phyloP scores from a whole-genome alignment of 2,113 vertebrate species.

The Excalfactoria chinensis region DNA sequence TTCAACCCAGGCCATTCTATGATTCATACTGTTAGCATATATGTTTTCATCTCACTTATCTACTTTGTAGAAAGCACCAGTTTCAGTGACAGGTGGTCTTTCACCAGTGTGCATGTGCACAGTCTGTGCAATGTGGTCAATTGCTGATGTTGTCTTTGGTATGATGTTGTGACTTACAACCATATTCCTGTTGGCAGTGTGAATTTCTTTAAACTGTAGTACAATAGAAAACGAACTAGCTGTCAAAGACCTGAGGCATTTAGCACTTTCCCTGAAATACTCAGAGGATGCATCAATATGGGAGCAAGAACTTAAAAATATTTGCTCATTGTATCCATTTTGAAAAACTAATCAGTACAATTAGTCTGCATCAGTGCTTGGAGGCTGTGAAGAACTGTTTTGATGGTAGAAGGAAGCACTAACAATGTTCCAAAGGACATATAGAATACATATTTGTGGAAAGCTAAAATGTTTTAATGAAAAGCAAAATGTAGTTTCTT shows the following conservation, averaged over 20 bases:
- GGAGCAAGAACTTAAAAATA: not conserved
- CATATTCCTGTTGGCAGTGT: not conserved
- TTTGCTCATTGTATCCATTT: not conserved
- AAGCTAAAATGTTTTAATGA: not conserved
- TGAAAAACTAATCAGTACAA: not conserved
- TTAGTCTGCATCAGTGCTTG: not conserved
- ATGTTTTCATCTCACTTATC: not conserved
- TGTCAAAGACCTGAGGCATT: not conserved
- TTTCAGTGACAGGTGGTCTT: not conserved
- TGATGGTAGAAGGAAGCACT: not conserved
- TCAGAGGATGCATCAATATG: not conserved
- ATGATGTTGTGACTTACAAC: not conserved
- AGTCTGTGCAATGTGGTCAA: not conserved
- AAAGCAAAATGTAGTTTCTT: not conserved
- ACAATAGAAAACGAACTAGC: not conserved
- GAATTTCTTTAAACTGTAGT: not conserved
- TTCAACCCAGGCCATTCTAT: too few species aligned
- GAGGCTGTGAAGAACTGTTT: not conserved
- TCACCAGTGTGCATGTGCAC: accelerated
- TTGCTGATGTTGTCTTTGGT: accelerated
- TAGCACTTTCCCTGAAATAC: not conserved
- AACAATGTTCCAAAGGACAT: not conserved
- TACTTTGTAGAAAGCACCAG: not conserved
- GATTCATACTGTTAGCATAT: not conserved
- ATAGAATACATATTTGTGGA: not conserved